These are phyloP conservation scores for Amphipoea lucens DNA, from an alignment of 2,888 invertebrate genomes.

Conservation along the genomic window DNA sequence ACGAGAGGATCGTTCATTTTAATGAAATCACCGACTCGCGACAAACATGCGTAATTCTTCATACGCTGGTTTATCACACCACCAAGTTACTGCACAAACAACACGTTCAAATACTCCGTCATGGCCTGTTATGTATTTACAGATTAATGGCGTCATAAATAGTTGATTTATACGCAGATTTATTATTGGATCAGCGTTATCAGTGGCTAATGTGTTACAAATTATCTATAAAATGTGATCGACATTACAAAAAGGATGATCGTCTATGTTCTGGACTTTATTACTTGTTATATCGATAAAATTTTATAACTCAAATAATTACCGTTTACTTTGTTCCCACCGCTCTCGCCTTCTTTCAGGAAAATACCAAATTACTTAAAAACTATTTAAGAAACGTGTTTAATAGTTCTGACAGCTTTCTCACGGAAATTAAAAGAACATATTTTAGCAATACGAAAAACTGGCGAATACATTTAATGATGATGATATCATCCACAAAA, in stretches of 20 bases:
- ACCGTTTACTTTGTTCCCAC: conserved; percentile 1
- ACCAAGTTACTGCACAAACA: conserved; percentile 55
- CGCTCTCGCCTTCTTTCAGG: conserved; percentile 12
- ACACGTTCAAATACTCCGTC: conserved; percentile 52
- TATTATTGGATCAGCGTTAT: conserved; percentile 65
- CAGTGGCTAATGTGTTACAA: conserved; percentile 42
- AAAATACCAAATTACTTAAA: conserved; percentile 19
- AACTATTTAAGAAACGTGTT: conserved; percentile 25
- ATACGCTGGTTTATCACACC: conserved; percentile 49
- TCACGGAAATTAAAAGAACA: conserved; percentile 52
- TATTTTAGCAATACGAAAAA: conserved; percentile 57
- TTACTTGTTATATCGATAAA: conserved; percentile 21
- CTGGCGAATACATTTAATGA: conserved; percentile 65
- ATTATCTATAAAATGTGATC: conserved; percentile 40
- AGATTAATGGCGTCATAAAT: conserved; percentile 63
- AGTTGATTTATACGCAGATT: conserved; percentile 67
- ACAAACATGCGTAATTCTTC: conserved; percentile 46
- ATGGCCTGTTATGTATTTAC: conserved; percentile 55
- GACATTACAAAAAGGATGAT: conserved; percentile 29
- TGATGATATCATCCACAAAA: conserved; percentile 76
- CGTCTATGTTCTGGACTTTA: conserved; percentile 8
- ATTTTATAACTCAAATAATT: conserved; percentile 35
- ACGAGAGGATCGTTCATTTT: conserved; percentile 38
- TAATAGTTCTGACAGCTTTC: conserved; percentile 54
- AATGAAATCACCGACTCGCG: conserved; percentile 52